Conservation (phyloP, 2,888 invertebrate species). For the Leptura quadrifasciata region DNA sequence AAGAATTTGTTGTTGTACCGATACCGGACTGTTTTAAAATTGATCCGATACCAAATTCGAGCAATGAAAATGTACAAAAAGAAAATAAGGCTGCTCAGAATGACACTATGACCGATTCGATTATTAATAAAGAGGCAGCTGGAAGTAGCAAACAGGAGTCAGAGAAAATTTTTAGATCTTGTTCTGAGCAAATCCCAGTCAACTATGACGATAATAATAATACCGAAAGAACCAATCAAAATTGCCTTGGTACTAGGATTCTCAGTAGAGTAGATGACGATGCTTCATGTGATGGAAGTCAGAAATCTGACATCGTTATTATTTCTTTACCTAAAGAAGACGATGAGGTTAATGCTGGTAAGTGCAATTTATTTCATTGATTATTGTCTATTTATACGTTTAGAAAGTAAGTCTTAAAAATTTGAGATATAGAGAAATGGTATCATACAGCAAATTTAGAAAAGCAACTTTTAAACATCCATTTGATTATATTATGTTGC, state of each 20-base stretch:
- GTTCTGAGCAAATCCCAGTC: slow-evolving; percentile 14
- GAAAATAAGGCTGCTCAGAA: background rate
- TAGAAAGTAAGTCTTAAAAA: too few species aligned
- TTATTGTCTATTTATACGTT: background rate
- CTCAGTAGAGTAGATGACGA: slow-evolving; percentile 50
- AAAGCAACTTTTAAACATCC: too few species aligned
- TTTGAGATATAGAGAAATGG: too few species aligned
- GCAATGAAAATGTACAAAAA: background rate
- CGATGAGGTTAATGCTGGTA: slow-evolving; percentile 57
- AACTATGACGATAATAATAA: slow-evolving; percentile 63
- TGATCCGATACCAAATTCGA: slow-evolving; percentile 41
- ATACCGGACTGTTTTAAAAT: slow-evolving; percentile 62
- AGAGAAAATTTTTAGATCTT: background rate
- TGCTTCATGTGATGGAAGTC: slow-evolving; percentile 47
- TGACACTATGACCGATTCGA: background rate
- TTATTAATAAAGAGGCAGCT: background rate
- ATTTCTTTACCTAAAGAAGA: slow-evolving; percentile 58
- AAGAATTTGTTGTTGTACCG: slow-evolving; percentile 68
- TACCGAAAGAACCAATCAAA: slow-evolving; percentile 51
- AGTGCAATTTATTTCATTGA: slow-evolving; percentile 11
- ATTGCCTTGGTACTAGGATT: slow-evolving; percentile 46
- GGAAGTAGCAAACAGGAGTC: background rate
- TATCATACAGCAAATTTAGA: too few species aligned
- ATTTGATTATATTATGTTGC: too few species aligned
- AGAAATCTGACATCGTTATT: slow-evolving; percentile 61